These are phyloP conservation scores for Pseudopipra pipra DNA, from an alignment of 2,113 vertebrate genomes.

Conservation along the genomic window DNA sequence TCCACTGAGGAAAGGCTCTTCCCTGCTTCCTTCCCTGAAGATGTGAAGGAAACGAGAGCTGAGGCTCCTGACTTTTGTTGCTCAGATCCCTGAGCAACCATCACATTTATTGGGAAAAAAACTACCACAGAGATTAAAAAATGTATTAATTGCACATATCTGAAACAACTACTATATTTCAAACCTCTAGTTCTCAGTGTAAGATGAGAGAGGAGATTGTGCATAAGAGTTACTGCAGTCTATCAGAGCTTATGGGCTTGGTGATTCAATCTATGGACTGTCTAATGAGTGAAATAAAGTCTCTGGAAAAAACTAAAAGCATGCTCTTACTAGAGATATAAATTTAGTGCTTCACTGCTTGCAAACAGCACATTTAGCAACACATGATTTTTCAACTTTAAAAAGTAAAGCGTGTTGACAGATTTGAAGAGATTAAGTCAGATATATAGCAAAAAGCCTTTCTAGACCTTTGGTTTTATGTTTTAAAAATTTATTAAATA, in stretches of 20 bases:
- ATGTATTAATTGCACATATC: background rate
- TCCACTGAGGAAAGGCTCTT: background rate
- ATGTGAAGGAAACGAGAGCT: background rate
- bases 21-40: background rate
- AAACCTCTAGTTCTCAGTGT: background rate
- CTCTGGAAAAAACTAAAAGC: background rate
- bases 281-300: background rate
- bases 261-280: background rate
- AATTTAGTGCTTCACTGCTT: background rate
- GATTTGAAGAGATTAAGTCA: background rate
- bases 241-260: background rate
- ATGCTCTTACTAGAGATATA: background rate
- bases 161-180: background rate
- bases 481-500: background rate
- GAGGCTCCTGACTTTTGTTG: accelerated
- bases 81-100: background rate
- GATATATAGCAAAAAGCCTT: background rate
- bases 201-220: background rate
- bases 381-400: background rate
- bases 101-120: background rate
- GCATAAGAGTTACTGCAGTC: background rate
- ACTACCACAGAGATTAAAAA: background rate
- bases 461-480: background rate
- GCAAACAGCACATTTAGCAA: background rate
- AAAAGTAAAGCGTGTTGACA: background rate